Conservation (phyloP, 2,113 vertebrate genomes). For the Vidua macroura region DNA sequence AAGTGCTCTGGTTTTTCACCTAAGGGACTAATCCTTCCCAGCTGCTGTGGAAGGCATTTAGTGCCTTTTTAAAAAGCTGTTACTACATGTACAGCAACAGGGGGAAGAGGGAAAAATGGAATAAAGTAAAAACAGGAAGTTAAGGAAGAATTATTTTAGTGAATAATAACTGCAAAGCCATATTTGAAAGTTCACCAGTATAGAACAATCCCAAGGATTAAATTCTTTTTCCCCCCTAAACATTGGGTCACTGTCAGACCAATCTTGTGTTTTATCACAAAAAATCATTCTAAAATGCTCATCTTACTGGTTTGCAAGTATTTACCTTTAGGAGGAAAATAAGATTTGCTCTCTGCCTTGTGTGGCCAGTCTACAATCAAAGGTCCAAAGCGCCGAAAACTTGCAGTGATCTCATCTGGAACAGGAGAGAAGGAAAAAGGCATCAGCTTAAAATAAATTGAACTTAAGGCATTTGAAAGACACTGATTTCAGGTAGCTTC, state of each 20-base stretch:
- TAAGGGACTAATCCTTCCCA: background rate
- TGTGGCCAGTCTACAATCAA: slow-evolving; percentile 99
- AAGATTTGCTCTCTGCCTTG: slow-evolving; percentile 99
- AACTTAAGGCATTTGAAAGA: background rate
- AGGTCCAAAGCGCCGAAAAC: slow-evolving; percentile 97
- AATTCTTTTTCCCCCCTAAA: background rate
- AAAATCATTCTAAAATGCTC: background rate
- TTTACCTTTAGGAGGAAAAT: slow-evolving; percentile 98
- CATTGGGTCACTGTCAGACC: background rate
- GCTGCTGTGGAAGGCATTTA: background rate
- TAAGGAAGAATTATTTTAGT: background rate
- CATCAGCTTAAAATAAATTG: background rate
- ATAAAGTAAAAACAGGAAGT: background rate
- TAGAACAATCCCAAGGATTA: background rate
- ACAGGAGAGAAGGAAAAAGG: background rate
- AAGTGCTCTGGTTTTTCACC: background rate
- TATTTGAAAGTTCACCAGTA: background rate
- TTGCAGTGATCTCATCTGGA: slow-evolving; percentile 97
- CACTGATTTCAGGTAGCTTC: background rate
- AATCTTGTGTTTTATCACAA: background rate
- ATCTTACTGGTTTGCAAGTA: background rate
- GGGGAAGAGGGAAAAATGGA: background rate
- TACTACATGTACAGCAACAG: background rate
- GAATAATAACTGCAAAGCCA: background rate
- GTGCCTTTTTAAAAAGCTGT: background rate